These are phyloP conservation scores for Lepeophtheirus nordmannii DNA, from an alignment of 2,888 invertebrate genomes.

Conservation along the genomic window DNA sequence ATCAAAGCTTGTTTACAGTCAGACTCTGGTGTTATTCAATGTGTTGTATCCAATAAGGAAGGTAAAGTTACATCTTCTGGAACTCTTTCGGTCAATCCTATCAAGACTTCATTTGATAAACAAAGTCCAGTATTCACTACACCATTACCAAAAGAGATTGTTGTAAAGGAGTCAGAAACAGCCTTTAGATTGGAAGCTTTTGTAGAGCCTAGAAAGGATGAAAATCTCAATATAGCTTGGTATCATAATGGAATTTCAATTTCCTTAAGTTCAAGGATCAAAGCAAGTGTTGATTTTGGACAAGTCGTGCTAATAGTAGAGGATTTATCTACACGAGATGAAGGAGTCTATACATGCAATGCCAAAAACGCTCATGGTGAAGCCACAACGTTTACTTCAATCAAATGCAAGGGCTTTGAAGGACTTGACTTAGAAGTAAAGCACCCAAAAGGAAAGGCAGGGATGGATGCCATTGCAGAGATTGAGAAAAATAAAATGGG, in stretches of 20 bases:
- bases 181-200: conserved; percentile 50
- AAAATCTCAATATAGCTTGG: conserved; percentile 79
- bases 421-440: conserved; percentile 72
- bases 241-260: conserved; percentile 77
- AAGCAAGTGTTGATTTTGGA: conserved; percentile 85
- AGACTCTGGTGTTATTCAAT: conserved; percentile 80
- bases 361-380: conserved; percentile 74
- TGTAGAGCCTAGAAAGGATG: conserved; percentile 84
- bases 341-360: conserved; percentile 82
- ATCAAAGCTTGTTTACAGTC: conserved; percentile 71
- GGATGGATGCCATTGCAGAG: conserved; percentile 74
- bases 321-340: conserved; percentile 80
- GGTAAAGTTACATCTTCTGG: conserved; percentile 81
- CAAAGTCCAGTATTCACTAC: conserved; percentile 18
- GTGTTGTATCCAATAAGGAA: conserved; percentile 71
- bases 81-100: conserved; percentile 64
- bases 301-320: conserved; percentile 84
- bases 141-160: conserved; percentile 8
- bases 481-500: conserved; percentile 45
- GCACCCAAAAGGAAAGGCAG: conserved; percentile 87
- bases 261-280: conserved; percentile 60
- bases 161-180: neutral
- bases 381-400: conserved; percentile 76
- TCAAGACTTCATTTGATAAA: conserved; percentile 35
- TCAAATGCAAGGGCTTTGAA: conserved; percentile 58